Base-by-base conservation (phyloP, 2,113 vertebrate species). In the Labeo catla region DNA sequence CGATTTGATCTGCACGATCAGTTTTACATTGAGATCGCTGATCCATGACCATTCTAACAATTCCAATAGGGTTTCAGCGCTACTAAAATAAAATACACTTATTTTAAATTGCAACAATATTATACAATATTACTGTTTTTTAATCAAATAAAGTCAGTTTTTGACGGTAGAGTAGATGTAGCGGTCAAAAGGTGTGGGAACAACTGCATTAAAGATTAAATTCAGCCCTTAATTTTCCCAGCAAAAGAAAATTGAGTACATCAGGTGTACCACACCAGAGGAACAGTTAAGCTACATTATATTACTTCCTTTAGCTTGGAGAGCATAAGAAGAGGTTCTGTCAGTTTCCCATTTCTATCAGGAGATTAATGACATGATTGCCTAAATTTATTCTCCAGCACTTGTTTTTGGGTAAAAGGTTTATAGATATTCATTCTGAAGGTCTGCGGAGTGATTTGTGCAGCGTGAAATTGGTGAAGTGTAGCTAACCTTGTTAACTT, bases 401-500 rank as follows among this genome's bases (percentile, higher is more conserved):
- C 90, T 92, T 89, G 84, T 89, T 89, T 86, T 87, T 90, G 87
- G 92, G 90, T 85, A 89, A 92, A 92, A 91, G 91, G 90, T 92
- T 93, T 91, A 91, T 81, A 3, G 92, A 90, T 90, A 93, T 93
- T 91, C 90, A 88, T 90, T 91, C 88, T 92, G 90, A 92, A 93
- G 91, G 91, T 89, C 85, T 84, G 74, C 87, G 81, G 89, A 86
- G 84, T 92, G 91, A 93, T 91, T 89, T 91, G 92, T 79, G 84
- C 89, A 28, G 88, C 49, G 8, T 85, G 91, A 89, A 93, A 90
- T 87, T 93, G 92, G 89, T 85, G 52, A 81, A 92, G 92, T 89
- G 85, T 87, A 90, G 90, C 91, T 94, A 93, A 94, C 92, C 92
- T 94, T 93, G 92, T 94, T 93, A 94, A 94, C 91, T 93, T 90